Base-by-base conservation (phyloP, 2,113 vertebrate genomes). In the Phainopepla nitens region DNA sequence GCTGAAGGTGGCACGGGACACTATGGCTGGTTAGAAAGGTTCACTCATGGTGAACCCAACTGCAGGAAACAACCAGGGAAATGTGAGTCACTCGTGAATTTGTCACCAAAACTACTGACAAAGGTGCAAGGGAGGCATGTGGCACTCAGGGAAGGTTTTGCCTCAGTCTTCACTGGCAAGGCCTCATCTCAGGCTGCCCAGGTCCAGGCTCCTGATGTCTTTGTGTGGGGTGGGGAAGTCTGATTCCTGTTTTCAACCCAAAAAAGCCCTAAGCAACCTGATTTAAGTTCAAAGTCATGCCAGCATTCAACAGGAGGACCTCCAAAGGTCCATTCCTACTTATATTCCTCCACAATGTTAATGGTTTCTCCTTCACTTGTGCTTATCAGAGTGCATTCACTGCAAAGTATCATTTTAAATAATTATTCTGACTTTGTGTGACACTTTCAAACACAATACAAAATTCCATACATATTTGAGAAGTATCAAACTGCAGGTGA, bases 381-480 rank as follows among this genome's bases (percentile, higher is more conserved):
- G 24, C 51, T 87, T 39, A 31, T 61, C 31, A 29, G 2, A 36
- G n/a, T 5, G 8, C n/a, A 22, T 13, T 76, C 22, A 9, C 24
- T 76, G 22, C 16, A 14, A 76, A 71, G 18, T 1, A 35, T 12
- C n/a, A 36, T 36, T 81, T 61, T 6, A 89, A 93, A 75, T 64
- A 49, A 94, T 87, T 84, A 79, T 84, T 86, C 76, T 47, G 75
- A 23, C 36, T 86, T 24, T 16, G 19, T 54, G 50, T 6, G 6
- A 50, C 5, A 4, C 56, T 66, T 70, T 36, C 27, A 36, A 71
- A 41, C 0, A 11, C 35, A 58, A 53, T 35, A 36, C 69, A 84
- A 70, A 86, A 88, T 65, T 68, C 87, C 86, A 84, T 33, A 76
- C 61, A 36, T 82, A 80, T 89, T 44, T 91, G 68, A 95, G 79